These are phyloP conservation scores for Stenodema calcarata DNA, from an alignment of 2,888 invertebrate genomes.

Conservation along the genomic window DNA sequence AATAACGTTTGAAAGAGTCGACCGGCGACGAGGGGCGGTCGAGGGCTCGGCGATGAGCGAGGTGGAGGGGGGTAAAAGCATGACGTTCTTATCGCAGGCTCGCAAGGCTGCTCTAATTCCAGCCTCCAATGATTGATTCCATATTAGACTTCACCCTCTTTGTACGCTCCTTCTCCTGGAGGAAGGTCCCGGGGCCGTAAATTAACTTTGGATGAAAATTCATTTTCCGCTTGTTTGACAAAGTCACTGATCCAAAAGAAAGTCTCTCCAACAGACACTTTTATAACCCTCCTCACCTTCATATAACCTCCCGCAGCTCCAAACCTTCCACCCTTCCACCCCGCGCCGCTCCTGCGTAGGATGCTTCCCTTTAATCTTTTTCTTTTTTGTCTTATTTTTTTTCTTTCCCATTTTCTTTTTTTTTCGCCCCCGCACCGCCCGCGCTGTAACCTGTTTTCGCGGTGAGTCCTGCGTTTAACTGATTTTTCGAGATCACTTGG, in stretches of 20 bases:
- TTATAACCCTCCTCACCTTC: conserved; percentile 24
- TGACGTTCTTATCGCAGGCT: conserved; percentile 49
- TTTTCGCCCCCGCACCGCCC: not conserved
- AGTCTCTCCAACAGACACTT: conserved; percentile 45
- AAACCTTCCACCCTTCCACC: not conserved
- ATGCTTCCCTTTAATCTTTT: not conserved
- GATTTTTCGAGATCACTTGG: not conserved
- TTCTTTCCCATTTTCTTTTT: not conserved
- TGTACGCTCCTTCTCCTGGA: conserved; percentile 13
- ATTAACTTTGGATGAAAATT: conserved; percentile 57
- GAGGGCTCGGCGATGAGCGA: not conserved
- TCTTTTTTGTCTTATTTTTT: no score
- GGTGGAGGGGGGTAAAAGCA: not conserved
- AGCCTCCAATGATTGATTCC: conserved; percentile 55
- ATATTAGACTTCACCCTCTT: conserved; percentile 53
- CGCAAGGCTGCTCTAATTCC: conserved; percentile 54
- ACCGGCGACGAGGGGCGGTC: not conserved
- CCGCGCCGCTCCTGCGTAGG: not conserved
- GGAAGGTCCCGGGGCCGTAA: conserved; percentile 49
- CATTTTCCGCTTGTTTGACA: conserved; percentile 57
- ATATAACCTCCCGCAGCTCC: not conserved
- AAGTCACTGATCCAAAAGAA: conserved; percentile 43
- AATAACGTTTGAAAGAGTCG: conserved; percentile 21
- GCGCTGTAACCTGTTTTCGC: not conserved
- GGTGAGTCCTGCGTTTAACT: not conserved